Percentiles rank a stretch among this genome's conserved stretches.
Conservation (phyloP, 2,797 vertebrate genomes). For the Gymnothorax reevesii region DNA sequence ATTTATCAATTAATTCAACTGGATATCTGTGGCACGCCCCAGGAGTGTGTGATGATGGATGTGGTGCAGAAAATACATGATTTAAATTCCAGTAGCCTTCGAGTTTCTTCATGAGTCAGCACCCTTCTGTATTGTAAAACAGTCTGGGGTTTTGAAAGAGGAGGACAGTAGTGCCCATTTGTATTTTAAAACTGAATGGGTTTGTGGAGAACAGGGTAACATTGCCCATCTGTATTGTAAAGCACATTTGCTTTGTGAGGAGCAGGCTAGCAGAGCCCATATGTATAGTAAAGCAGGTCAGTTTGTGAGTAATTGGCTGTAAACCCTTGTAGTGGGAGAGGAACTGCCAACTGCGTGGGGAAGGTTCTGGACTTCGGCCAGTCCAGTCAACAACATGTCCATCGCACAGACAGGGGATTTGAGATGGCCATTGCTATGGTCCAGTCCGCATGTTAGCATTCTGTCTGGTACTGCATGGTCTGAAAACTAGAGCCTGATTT, state of each 20-base stretch:
- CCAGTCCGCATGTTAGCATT: background rate
- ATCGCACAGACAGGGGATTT: background rate
- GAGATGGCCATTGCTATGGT: background rate
- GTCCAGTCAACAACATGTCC: background rate
- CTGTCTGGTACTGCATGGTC: background rate
- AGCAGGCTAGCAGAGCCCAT: background rate
- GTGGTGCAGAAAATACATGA: background rate
- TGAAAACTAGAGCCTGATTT: background rate
- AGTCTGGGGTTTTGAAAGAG: too few species aligned
- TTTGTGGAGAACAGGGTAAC: background rate
- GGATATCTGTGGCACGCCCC: background rate
- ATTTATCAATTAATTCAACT: background rate
- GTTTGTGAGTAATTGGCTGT: background rate
- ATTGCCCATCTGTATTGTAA: background rate
- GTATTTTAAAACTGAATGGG: background rate
- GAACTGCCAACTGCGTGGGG: background rate
- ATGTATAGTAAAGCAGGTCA: background rate
- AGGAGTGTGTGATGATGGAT: background rate
- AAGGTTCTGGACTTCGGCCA: background rate
- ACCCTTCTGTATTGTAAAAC: background rate
- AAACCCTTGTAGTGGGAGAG: background rate
- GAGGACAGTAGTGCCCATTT: background rate
- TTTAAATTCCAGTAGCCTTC: background rate
- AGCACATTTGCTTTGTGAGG: background rate
- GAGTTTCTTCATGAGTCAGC: background rate